phyloP scores from a whole-genome alignment of 1,140 invertebrate genomes.

The Trachymyrmex septentrionalis region DNA sequence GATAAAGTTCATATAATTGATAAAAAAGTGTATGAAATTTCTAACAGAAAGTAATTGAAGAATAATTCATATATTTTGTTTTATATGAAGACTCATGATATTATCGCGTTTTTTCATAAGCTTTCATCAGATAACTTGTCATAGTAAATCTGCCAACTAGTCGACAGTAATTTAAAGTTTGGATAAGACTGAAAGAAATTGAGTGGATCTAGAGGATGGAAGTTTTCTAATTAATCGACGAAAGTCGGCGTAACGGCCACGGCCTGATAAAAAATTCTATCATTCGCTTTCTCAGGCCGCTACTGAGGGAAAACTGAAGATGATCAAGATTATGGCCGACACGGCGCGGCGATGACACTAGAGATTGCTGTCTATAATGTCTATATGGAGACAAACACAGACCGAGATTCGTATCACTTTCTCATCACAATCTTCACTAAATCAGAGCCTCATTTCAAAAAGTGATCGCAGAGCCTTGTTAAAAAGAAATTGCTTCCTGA shows the following conservation, averaged over 20 bases:
- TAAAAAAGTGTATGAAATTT: too few relatives aligned
- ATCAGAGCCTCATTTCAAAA: slow-evolving; percentile 62
- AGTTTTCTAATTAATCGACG: slow-evolving; percentile 76
- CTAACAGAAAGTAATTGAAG: neutral
- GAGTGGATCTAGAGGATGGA: slow-evolving; percentile 50
- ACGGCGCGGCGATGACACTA: neutral
- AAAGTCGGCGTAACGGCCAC: slow-evolving; percentile 40
- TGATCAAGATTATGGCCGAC: slow-evolving; percentile 66
- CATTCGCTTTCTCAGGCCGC: slow-evolving; percentile 31
- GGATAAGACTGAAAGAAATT: slow-evolving; percentile 46
- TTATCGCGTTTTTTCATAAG: slow-evolving; percentile 8
- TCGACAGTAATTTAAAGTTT: slow-evolving; percentile 71
- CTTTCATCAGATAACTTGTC: slow-evolving; percentile 26
- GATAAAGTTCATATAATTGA: too few relatives aligned
- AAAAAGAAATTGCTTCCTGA: slow-evolving; percentile 78
- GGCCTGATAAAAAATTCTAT: slow-evolving; percentile 73
- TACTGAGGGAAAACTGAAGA: slow-evolving; percentile 44
- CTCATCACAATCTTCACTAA: slow-evolving; percentile 58
- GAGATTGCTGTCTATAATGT: slow-evolving; percentile 55
- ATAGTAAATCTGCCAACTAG: slow-evolving; percentile 18
- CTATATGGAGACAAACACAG: slow-evolving; percentile 5
- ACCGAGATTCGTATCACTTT: neutral
- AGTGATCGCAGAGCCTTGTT: slow-evolving; percentile 73
- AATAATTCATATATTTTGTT: neutral
- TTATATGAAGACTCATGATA: neutral